These are phyloP conservation scores for Heliconius himera DNA, from an alignment of 1,140 invertebrate genomes.

Conservation along the genomic window DNA sequence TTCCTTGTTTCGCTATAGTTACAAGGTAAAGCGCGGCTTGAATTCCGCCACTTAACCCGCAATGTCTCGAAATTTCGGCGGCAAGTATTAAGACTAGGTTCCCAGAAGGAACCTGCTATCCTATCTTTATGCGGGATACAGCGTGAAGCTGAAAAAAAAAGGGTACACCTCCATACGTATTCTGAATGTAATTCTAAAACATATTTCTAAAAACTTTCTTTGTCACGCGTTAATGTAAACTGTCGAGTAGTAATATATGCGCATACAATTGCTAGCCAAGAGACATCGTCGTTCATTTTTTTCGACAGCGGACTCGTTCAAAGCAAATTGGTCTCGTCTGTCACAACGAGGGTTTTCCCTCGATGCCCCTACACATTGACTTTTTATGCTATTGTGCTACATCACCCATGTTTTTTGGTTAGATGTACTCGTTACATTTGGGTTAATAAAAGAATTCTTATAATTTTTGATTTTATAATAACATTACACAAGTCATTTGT, in stretches of 20 bases:
- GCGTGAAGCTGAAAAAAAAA: no score
- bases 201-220: slow-evolving; percentile 32
- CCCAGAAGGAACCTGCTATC: no score
- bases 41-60: no score
- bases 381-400: slow-evolving; percentile 16
- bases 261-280: slow-evolving; percentile 38
- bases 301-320: slow-evolving; percentile 39
- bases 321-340: slow-evolving; percentile 43
- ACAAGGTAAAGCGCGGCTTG: no score
- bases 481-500: background rate
- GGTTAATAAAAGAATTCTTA: background rate
- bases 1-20: no score
- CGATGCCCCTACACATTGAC: slow-evolving; percentile 23
- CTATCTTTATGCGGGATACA: no score
- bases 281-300: slow-evolving; percentile 42
- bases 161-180: background rate
- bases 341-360: slow-evolving; percentile 43
- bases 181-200: background rate
- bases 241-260: slow-evolving; percentile 38
- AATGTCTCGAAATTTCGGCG: no score
- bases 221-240: slow-evolving; percentile 38
- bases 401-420: background rate
- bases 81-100: background rate
- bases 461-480: background rate
- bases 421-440: background rate